Percentiles rank a stretch among this genome's conserved stretches.
Conservation (phyloP, 2,888 invertebrate species). For the Prostheceraeus crozeri region DNA sequence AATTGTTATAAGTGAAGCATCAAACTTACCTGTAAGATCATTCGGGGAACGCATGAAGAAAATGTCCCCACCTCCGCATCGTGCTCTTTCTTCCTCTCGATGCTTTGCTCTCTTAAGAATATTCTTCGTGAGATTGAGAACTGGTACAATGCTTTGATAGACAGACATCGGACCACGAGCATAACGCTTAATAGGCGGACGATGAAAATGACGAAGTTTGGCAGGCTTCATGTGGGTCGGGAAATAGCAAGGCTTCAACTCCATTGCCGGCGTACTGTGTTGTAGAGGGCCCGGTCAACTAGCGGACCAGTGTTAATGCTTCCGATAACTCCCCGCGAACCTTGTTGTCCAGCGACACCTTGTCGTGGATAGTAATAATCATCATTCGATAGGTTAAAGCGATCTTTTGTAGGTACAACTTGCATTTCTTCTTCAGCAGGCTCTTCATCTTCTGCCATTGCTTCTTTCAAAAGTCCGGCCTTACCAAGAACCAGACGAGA, state of each 20-base stretch:
- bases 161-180: slow-evolving; percentile 70
- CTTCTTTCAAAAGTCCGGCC: slow-evolving; percentile 39
- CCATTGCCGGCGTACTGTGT: slow-evolving; percentile 94
- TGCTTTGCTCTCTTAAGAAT: slow-evolving; percentile 81
- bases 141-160: slow-evolving; percentile 67
- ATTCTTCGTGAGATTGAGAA: slow-evolving; percentile 75
- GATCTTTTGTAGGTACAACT: slow-evolving; percentile 64
- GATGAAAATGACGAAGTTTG: slow-evolving; percentile 81
- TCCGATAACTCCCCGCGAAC: too few relatives aligned
- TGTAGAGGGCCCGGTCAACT: slow-evolving; percentile 64
- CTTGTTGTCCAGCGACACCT: slow-evolving; percentile 38
- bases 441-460: slow-evolving; percentile 62
- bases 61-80: slow-evolving; percentile 83
- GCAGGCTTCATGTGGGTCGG: slow-evolving; percentile 81
- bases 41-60: slow-evolving; percentile 96
- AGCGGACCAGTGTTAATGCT: too few relatives aligned
- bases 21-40: slow-evolving; percentile 68
- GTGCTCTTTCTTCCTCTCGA: slow-evolving; percentile 26
- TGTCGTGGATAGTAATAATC: slow-evolving; percentile 75
- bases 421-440: slow-evolving; percentile 42
- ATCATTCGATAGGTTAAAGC: slow-evolving; percentile 95
- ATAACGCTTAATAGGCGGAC: slow-evolving; percentile 74
- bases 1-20: too few relatives aligned
- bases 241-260: slow-evolving; percentile 84
- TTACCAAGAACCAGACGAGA: not conserved